Conservation (phyloP, 2,113 vertebrate genomes). For the Brachyhypopomus gauderio region DNA sequence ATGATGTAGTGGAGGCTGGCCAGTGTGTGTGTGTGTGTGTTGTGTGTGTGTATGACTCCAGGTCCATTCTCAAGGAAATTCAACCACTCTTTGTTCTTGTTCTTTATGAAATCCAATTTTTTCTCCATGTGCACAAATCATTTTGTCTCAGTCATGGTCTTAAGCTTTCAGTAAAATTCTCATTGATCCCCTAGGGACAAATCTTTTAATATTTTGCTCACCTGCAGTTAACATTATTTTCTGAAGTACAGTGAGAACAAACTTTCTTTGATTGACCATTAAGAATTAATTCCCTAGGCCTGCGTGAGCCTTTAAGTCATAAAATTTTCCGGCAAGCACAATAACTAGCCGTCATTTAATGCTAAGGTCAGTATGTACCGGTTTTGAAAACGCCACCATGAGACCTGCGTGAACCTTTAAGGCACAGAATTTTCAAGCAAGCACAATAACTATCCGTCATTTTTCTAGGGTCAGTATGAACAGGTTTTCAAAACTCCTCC, state of each 20-base stretch:
- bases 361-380: constrained; percentile 10
- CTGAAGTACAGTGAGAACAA: constrained; percentile 26
- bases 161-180: constrained; percentile 38
- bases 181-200: constrained; percentile 33
- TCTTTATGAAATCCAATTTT: constrained; percentile 8
- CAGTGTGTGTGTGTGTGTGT: background rate
- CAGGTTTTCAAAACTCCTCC: too few relatives aligned
- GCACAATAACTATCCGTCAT: too few relatives aligned
- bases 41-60: background rate
- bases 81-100: background rate
- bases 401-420: constrained; percentile 6
- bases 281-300: constrained; percentile 18
- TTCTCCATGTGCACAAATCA: background rate
- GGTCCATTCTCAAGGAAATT: background rate
- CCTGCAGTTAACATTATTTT: constrained; percentile 41
- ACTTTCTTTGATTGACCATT: constrained; percentile 46
- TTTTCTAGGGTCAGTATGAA: too few relatives aligned
- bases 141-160: constrained; percentile 17
- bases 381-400: background rate
- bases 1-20: background rate
- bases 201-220: constrained; percentile 47
- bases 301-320: constrained; percentile 42
- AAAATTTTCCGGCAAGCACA: constrained; percentile 34
- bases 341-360: constrained; percentile 43
- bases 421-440: too few relatives aligned